Percentiles rank a stretch among this genome's conserved stretches.
These are phyloP conservation scores for Drosophila albomicans DNA, from an alignment of 1,140 invertebrate species.

Conservation along the genomic window DNA sequence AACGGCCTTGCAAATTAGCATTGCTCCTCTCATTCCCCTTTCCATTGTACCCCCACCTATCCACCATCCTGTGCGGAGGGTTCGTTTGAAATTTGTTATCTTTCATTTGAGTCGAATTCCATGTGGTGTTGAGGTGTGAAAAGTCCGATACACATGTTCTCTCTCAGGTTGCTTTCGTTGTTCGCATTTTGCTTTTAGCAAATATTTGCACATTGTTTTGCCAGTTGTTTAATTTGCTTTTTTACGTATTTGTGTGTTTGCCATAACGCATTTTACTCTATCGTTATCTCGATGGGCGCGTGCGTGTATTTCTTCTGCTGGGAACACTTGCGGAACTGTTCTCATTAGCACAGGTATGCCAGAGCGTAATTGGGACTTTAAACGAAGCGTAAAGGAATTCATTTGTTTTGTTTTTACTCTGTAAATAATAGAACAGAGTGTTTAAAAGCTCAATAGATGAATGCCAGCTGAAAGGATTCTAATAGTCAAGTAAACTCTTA, in stretches of 20 bases:
- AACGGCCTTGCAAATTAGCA: slow-evolving; percentile 76
- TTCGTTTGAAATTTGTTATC: slow-evolving; percentile 34
- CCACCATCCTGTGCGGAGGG: slow-evolving; percentile 1
- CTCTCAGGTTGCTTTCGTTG: slow-evolving; percentile 5
- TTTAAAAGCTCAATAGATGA: no score
- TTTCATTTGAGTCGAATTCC: slow-evolving; percentile 47
- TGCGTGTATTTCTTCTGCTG: neutral
- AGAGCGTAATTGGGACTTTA: neutral
- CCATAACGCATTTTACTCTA: slow-evolving; percentile 39
- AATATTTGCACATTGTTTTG: slow-evolving; percentile 61
- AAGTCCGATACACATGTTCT: slow-evolving; percentile 72
- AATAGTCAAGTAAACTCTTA: neutral
- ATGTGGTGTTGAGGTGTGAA: slow-evolving; percentile 60
- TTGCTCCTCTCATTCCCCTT: slow-evolving; percentile 14
- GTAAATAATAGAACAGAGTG: no score
- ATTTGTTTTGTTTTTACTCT: no score
- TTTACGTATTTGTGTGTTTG: slow-evolving; percentile 45
- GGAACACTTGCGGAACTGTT: neutral
- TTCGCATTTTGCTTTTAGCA: slow-evolving; percentile 28
- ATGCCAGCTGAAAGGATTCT: neutral
- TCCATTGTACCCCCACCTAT: neutral
- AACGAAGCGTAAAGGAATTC: no score
- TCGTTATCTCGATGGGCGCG: slow-evolving; percentile 33
- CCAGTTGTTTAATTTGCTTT: slow-evolving; percentile 60
- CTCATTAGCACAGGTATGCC: neutral